These are phyloP conservation scores for Bombyx huttoni DNA, from an alignment of 2,888 invertebrate genomes.

Conservation along the genomic window DNA sequence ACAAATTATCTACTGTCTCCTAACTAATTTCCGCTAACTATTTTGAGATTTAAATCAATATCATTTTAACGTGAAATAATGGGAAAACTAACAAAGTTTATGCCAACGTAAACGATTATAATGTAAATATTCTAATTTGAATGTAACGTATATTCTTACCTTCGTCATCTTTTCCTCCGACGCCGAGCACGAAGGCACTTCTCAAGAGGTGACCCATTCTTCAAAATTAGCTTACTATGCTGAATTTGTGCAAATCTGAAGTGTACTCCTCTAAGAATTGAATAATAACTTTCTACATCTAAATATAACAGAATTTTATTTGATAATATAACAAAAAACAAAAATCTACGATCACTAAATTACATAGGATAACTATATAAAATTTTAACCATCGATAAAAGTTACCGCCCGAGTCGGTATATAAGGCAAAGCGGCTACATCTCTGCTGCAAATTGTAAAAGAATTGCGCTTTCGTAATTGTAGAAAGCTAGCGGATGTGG, in stretches of 20 bases:
- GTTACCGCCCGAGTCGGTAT: constrained; percentile 61
- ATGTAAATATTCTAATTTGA: neutral
- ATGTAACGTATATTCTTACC: constrained; percentile 18
- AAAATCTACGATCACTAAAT: constrained; percentile 15
- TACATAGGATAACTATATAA: constrained; percentile 14
- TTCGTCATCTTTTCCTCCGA: constrained; percentile 48
- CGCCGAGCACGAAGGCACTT: constrained; percentile 49
- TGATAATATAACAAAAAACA: constrained; percentile 12
- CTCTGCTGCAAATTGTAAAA: constrained; percentile 32
- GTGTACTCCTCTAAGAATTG: constrained; percentile 30
- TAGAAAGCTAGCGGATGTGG: constrained; percentile 46
- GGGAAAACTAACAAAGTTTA: neutral
- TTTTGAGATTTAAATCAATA: neutral
- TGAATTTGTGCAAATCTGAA: constrained; percentile 50
- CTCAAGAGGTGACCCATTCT: constrained; percentile 59
- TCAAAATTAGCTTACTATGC: constrained; percentile 37
- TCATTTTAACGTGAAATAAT: neutral
- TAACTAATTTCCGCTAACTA: too few relatives aligned
- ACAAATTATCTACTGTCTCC: too few relatives aligned
- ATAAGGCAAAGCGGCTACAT: constrained; percentile 55
- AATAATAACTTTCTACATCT: constrained; percentile 25
- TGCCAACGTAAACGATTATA: neutral
- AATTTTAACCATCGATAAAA: constrained; percentile 15
- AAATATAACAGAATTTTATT: constrained; percentile 1
- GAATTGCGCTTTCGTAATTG: constrained; percentile 27